Evolutionary conservation across 2,797 vertebrate species (phyloP), one percentile per base, ranked within the genome.

Genomic region (Trichosurus vulpecula): DNA sequence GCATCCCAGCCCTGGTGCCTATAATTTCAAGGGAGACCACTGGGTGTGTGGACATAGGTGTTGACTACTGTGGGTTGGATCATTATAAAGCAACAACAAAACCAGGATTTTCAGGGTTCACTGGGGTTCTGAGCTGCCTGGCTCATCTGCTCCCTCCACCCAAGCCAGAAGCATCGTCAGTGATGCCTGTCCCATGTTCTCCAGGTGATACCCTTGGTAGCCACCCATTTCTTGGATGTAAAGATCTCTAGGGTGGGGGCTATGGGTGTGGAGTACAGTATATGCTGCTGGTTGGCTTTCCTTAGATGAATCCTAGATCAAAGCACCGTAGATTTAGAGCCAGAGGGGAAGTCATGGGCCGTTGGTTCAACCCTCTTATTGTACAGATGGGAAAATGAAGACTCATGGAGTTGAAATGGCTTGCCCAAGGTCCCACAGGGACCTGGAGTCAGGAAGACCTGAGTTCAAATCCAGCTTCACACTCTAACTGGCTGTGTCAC

Each of bases 401-500:
- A 9, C 35, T n/a, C 61, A 66, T n/a, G 14, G 35, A 16, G 8
- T n/a, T 66, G 35, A 61, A 61, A 35, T 61, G 57, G 35, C 10
- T 31, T 61, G 57, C 57, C 30, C 57, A 31, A 6, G 11, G 30
- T 61, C 12, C 12, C 11, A 58, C 57, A 31, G 29, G 30, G 53
- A 51, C 47, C 74, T 55, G 47, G 52, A 74, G n/a, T 14, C 31
- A 52, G 58, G n/a, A 52, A 52, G 92, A 27, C 27, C 81, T 6
- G 0, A 92, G 91, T 94, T 97, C 94, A 96, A 96, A 74, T 90
- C 51, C 35, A 11, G 87, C 27, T 66, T 74, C 91, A 93, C 30
- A 66, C 93, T 95, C 93, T 93, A 56, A 58, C 54, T 57, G 91
- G 41, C 92, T 54, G 56, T 92, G 90, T 96, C 93, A 97, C 91